Evolutionary conservation across 2,888 invertebrate species (phyloP).

Genomic region (Rhynchonema sp.): DNA sequence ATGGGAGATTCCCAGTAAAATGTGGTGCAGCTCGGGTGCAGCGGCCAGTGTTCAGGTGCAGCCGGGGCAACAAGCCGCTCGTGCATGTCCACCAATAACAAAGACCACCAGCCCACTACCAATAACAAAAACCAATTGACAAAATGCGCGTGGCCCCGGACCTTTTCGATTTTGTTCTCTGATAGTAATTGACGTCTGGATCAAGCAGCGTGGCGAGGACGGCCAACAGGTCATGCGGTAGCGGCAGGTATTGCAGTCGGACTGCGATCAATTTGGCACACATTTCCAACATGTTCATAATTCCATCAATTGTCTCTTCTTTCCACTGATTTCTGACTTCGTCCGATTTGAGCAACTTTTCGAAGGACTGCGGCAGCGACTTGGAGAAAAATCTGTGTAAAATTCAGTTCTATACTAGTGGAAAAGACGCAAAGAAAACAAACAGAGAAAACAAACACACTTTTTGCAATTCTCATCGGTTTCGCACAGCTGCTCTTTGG

Average conservation of each 20-base stretch:
- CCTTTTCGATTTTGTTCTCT: conserved; percentile 34
- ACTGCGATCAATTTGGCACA: conserved; percentile 32
- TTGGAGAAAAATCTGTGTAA: conserved; percentile 32
- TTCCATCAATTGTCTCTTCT: conserved; percentile 34
- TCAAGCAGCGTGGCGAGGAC: conserved; percentile 31
- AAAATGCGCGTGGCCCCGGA: no score
- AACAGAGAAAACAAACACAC: not conserved
- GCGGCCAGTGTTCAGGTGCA: no score
- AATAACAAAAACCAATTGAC: no score
- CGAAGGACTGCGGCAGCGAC: conserved; percentile 35
- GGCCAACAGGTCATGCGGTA: conserved; percentile 29
- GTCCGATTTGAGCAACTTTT: conserved; percentile 27
- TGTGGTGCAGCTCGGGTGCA: no score
- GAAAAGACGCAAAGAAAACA: not conserved
- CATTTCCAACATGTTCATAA: conserved; percentile 33
- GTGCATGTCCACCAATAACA: no score
- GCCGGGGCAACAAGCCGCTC: no score
- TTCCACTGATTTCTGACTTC: conserved; percentile 24
- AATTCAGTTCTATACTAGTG: no score
- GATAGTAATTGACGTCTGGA: conserved; percentile 33
- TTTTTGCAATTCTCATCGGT: conserved; percentile 31
- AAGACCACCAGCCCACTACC: no score
- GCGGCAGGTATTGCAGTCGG: conserved; percentile 29
- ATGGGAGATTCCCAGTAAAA: no score
- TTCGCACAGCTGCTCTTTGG: conserved; percentile 31